Percentiles rank a stretch among this genome's conserved stretches.
phyloP scores from a whole-genome alignment of 2,113 vertebrate species.

The Ophiodon elongatus region DNA sequence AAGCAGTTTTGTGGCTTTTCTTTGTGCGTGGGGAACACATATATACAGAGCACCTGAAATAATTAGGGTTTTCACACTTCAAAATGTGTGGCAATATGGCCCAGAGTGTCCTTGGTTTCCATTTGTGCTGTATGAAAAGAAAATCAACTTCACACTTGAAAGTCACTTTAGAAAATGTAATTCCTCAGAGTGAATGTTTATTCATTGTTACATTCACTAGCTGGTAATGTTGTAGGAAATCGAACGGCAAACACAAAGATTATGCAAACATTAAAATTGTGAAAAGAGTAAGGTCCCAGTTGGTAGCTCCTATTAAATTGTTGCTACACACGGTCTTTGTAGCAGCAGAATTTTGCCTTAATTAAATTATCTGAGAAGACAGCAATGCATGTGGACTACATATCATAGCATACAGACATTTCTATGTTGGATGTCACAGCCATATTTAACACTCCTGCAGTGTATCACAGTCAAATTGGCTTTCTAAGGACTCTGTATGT shows the following conservation, averaged over 20 bases:
- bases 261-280: not conserved
- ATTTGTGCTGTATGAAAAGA: not conserved
- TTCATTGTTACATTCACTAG: not conserved
- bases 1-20: not conserved
- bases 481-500: not conserved
- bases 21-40: not conserved
- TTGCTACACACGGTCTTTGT: slow-evolving; percentile 6
- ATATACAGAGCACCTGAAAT: not conserved
- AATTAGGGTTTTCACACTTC: not conserved
- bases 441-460: not conserved
- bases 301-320: slow-evolving; percentile 4
- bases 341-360: slow-evolving; percentile 13
- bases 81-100: not conserved
- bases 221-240: slow-evolving; percentile 10
- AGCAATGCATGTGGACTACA: slow-evolving; percentile 8
- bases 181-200: not conserved
- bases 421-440: slow-evolving; percentile 5
- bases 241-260: not conserved
- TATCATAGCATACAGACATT: not conserved
- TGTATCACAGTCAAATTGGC: slow-evolving; percentile 1
- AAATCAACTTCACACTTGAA: slow-evolving; percentile 14
- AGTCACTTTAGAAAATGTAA: not conserved
- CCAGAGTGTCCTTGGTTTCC: slow-evolving; percentile 19
- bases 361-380: slow-evolving; percentile 26
- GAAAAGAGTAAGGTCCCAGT: not conserved